phyloP scores from a whole-genome alignment of 2,888 invertebrate species.

The Tipula vernalis region DNA sequence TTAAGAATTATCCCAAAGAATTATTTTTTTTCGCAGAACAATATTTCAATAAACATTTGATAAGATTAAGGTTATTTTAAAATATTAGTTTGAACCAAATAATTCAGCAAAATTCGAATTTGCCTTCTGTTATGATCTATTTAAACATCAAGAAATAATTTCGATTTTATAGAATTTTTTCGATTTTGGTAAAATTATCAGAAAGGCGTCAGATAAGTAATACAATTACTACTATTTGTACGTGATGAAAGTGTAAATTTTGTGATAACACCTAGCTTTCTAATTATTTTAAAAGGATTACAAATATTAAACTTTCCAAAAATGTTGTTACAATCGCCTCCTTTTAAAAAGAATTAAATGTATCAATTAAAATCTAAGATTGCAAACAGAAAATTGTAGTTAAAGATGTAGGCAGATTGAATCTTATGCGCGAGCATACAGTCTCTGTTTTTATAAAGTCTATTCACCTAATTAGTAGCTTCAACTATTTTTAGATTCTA shows the following conservation, averaged over 20 bases:
- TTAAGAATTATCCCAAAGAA: no score
- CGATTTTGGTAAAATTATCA: not conserved
- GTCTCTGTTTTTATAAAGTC: not conserved
- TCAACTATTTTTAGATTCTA: not conserved
- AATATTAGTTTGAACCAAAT: no score
- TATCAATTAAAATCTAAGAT: not conserved
- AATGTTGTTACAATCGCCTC: not conserved
- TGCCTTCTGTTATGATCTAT: no score
- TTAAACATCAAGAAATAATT: no score
- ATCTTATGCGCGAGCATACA: not conserved
- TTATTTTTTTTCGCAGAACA: no score
- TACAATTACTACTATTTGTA: not conserved
- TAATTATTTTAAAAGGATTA: not conserved
- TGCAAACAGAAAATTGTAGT: not conserved
- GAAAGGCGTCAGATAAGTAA: not conserved
- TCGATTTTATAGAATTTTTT: not conserved
- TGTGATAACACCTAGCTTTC: not conserved
- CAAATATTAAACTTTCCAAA: not conserved
- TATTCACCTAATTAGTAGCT: not conserved
- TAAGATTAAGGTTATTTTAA: no score
- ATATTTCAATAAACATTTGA: no score
- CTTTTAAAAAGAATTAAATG: not conserved
- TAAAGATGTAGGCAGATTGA: not conserved
- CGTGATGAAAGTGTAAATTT: not conserved
- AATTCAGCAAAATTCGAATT: no score